Conservation (phyloP, 2,888 invertebrate species). For the Tachina lurida region DNA sequence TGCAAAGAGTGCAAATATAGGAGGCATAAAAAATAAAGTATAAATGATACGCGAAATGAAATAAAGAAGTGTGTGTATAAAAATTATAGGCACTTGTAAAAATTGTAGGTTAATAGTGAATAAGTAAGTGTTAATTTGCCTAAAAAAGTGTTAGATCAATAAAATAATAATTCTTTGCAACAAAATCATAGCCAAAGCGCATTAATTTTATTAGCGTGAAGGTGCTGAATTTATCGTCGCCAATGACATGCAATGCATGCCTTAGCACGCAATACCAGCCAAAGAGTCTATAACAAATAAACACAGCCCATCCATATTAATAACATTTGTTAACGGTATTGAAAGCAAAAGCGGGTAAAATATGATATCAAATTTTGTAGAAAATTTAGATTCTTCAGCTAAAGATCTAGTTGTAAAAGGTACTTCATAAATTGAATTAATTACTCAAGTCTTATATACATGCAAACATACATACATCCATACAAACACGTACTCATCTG, state of each 20-base stretch:
- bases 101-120: too few relatives aligned
- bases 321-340: not conserved
- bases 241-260: constrained; percentile 56
- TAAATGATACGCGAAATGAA: not conserved
- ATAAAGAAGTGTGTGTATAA: not conserved
- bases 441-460: not conserved
- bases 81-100: not conserved
- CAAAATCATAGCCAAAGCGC: constrained; percentile 8
- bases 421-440: constrained; percentile 65
- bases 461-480: not conserved
- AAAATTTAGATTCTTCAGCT: constrained; percentile 76
- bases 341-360: not conserved
- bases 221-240: constrained; percentile 37
- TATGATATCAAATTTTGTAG: constrained; percentile 77
- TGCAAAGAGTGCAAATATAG: not conserved
- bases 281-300: not conserved
- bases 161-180: constrained; percentile 2
- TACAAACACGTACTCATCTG: not conserved
- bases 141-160: constrained; percentile 44
- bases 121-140: not conserved
- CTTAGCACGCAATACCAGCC: constrained; percentile 38
- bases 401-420: constrained; percentile 77
- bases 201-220: constrained; percentile 7
- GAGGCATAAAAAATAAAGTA: not conserved
- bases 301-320: not conserved